These are phyloP conservation scores for Augochlorella aurata DNA, from an alignment of 2,888 invertebrate species.

Conservation along the genomic window DNA sequence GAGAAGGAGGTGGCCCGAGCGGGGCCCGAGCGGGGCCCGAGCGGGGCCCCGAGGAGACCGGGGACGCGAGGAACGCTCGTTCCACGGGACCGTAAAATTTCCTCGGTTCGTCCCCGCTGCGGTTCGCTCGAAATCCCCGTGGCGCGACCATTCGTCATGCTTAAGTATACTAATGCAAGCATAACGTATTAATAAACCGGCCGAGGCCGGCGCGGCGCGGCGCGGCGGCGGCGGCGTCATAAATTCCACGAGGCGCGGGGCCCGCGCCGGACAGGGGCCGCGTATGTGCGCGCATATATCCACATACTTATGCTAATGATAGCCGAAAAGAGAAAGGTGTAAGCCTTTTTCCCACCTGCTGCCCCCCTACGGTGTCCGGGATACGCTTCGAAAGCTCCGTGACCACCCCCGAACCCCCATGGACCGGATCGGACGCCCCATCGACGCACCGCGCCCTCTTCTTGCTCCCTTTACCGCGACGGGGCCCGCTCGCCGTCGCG, in stretches of 20 bases:
- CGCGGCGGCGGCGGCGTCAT: conserved; percentile 62
- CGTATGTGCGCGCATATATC: conserved; percentile 63
- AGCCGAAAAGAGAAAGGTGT: conserved; percentile 72
- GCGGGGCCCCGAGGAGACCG: background rate
- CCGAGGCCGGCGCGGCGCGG: conserved; percentile 35
- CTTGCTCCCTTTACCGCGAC: conserved; percentile 30
- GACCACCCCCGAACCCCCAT: conserved; percentile 9
- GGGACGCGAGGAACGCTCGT: conserved; percentile 40
- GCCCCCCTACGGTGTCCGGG: conserved; percentile 61
- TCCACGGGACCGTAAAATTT: conserved; percentile 61
- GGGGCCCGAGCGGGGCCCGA: background rate
- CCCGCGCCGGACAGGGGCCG: conserved; percentile 57
- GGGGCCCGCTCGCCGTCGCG: conserved; percentile 17
- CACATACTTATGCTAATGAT: conserved; percentile 78
- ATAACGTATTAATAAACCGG: conserved; percentile 80
- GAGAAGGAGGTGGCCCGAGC: background rate
- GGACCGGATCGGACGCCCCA: conserved; percentile 12
- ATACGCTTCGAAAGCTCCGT: conserved; percentile 35
- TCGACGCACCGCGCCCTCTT: conserved; percentile 12
- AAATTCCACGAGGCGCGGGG: conserved; percentile 71
- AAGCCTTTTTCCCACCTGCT: conserved; percentile 76
- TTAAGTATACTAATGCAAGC: conserved; percentile 81
- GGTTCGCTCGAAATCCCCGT: conserved; percentile 71
- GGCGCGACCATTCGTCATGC: conserved; percentile 80
- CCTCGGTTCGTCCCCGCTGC: conserved; percentile 43